A percentile compares a stretch with the other conserved stretches of the same genome.
Conservation (phyloP, 1,140 invertebrate species). For the Dinothrombium tinctorium region DNA sequence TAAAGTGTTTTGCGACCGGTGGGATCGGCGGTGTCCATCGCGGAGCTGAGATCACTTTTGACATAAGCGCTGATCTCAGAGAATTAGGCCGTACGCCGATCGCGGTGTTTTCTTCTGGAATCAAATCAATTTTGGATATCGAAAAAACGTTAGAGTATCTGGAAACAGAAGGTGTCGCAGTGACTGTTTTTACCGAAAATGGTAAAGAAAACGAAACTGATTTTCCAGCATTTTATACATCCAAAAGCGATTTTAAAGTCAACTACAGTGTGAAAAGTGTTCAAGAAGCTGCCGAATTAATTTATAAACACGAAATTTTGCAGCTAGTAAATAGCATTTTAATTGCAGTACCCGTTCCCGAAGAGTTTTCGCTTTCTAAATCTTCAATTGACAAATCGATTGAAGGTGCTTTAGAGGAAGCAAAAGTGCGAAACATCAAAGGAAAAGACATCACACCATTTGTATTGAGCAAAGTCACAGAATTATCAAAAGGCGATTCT, state of each 20-base stretch:
- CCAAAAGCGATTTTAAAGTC: neutral
- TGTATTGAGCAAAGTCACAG: too few species aligned
- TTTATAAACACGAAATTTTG: too few species aligned
- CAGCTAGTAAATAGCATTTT: too few species aligned
- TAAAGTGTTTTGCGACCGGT: slow-evolving; percentile 80
- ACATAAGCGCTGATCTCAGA: slow-evolving; percentile 80
- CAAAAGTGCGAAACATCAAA: too few species aligned
- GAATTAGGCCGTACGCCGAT: slow-evolving; percentile 67
- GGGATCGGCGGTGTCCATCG: slow-evolving; percentile 84
- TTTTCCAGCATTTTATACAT: neutral
- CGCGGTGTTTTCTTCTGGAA: slow-evolving; percentile 74
- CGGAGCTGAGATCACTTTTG: slow-evolving; percentile 51
- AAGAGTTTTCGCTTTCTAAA: too few species aligned
- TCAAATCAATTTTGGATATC: slow-evolving; percentile 94
- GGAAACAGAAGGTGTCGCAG: slow-evolving; percentile 81
- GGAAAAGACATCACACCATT: too few species aligned
- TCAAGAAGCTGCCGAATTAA: too few species aligned
- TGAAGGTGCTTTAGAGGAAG: too few species aligned
- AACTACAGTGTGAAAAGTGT: too few species aligned
- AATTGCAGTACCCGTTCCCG: too few species aligned
- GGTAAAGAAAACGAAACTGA: neutral
- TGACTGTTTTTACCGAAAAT: slow-evolving; percentile 22
- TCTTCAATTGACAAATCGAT: too few species aligned
- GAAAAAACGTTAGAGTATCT: slow-evolving; percentile 76
- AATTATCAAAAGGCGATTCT: too few species aligned